Evolutionary conservation across 2,113 vertebrate species (phyloP).

Genomic region (Equus quagga): DNA sequence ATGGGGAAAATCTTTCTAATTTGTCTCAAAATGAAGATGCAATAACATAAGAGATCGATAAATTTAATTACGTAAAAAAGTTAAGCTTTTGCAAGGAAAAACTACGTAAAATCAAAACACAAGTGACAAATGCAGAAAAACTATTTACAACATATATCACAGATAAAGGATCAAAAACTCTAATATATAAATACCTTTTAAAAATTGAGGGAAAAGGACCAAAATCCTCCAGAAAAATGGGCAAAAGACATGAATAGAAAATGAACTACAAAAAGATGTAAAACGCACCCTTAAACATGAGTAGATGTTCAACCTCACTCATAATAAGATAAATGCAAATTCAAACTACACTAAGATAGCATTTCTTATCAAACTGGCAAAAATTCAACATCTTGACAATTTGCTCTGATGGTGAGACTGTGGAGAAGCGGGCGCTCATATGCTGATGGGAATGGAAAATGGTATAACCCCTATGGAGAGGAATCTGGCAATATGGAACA

Average conservation of each 20-base stretch:
- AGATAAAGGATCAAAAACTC: neutral
- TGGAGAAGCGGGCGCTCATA: neutral
- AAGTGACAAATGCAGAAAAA: neutral
- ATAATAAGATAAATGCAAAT: conserved; percentile 16
- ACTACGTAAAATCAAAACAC: neutral
- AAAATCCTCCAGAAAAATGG: conserved; percentile 19
- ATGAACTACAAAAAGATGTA: neutral
- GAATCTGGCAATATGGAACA: neutral
- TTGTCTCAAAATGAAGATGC: neutral
- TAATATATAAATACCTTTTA: neutral
- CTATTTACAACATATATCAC: neutral
- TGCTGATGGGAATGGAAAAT: neutral
- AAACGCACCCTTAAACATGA: neutral
- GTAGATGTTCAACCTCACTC: neutral
- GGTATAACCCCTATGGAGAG: neutral
- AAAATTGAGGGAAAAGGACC: neutral
- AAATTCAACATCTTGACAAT: conserved; percentile 6
- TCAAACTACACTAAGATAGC: neutral
- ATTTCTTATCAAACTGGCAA: neutral
- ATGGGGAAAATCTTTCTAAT: neutral
- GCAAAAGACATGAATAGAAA: neutral
- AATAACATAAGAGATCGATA: neutral
- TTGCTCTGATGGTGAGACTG: neutral
- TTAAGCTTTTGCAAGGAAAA: neutral
- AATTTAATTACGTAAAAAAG: neutral